Evolutionary conservation across 2,888 invertebrate genomes (phyloP).

Genomic region (Megalurothrips usitatus): DNA sequence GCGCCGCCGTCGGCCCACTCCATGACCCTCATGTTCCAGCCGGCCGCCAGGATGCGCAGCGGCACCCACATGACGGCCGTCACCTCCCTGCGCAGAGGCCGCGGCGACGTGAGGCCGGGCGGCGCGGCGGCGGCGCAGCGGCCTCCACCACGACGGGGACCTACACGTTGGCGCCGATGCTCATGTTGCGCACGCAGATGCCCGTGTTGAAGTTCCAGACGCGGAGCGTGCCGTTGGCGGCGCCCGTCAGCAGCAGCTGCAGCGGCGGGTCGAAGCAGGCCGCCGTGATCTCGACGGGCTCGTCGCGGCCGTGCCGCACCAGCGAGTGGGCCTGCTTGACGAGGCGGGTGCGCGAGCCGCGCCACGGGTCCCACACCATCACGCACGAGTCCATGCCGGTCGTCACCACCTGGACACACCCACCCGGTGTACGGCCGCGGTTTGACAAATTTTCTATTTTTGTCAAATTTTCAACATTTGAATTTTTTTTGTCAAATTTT

Average conservation of each 20-base stretch:
- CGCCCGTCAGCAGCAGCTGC: conserved; percentile 71
- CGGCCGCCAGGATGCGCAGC: conserved; percentile 65
- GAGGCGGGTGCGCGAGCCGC: conserved; percentile 60
- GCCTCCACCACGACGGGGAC: too few species aligned
- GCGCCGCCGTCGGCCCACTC: conserved; percentile 58
- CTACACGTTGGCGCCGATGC: conserved; percentile 57
- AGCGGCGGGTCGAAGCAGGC: conserved; percentile 70
- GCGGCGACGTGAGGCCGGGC: not conserved
- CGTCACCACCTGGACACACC: conserved; percentile 55
- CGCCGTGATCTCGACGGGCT: conserved; percentile 69
- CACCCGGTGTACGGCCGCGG: too few species aligned
- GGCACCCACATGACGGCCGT: conserved; percentile 52
- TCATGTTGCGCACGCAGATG: conserved; percentile 64
- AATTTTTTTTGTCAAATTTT: too few species aligned
- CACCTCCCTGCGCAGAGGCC: conserved; percentile 46
- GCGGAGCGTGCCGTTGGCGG: conserved; percentile 44
- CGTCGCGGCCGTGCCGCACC: conserved; percentile 59
- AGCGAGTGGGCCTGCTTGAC: conserved; percentile 67
- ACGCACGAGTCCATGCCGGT: conserved; percentile 76
- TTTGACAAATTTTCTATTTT: too few species aligned
- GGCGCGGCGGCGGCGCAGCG: not conserved
- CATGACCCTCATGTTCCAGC: conserved; percentile 71
- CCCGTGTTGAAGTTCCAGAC: conserved; percentile 84
- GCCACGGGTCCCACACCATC: conserved; percentile 75
- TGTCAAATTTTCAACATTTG: too few species aligned